These are phyloP conservation scores for Brachymystax lenok DNA, from an alignment of 2,797 vertebrate genomes.

Conservation along the genomic window DNA sequence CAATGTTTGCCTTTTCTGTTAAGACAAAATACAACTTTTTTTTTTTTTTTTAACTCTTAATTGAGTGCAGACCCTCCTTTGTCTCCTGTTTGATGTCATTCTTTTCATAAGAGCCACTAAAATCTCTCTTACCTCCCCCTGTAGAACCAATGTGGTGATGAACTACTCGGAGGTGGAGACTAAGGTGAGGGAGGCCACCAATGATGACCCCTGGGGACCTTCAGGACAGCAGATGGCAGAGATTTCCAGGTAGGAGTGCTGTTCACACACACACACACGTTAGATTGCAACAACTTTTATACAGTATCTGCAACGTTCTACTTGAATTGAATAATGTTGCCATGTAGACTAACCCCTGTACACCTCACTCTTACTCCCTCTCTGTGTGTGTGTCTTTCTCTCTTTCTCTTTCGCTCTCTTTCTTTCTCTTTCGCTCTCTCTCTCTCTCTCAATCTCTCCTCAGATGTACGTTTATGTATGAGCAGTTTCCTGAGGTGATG, in stretches of 20 bases:
- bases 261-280: not conserved
- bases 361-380: too few species aligned
- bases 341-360: not conserved
- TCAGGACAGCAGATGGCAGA: slow-evolving; percentile 97
- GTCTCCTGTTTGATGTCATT: not conserved
- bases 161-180: slow-evolving; percentile 99
- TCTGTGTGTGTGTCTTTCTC: not conserved
- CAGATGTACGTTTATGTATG: slow-evolving; percentile 89
- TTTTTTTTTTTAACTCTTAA: not conserved
- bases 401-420: too few species aligned
- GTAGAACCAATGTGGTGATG: slow-evolving; percentile 99
- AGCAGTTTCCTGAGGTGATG: slow-evolving; percentile 91
- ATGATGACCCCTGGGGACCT: slow-evolving; percentile 98
- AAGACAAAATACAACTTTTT: rapidly evolving
- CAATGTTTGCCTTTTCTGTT: not conserved
- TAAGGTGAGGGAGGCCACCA: slow-evolving; percentile 99
- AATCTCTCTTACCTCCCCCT: not conserved
- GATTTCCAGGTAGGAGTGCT: slow-evolving; percentile 88
- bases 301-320: too few species aligned
- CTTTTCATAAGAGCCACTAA: not conserved
- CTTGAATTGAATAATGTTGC: not conserved
- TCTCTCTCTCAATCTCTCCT: slow-evolving; percentile 4
- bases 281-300: too few species aligned
- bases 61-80: not conserved
- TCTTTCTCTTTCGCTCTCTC: not conserved